These are phyloP conservation scores for Halcyon chelicuti DNA, from an alignment of 2,797 vertebrate genomes.

Conservation along the genomic window DNA sequence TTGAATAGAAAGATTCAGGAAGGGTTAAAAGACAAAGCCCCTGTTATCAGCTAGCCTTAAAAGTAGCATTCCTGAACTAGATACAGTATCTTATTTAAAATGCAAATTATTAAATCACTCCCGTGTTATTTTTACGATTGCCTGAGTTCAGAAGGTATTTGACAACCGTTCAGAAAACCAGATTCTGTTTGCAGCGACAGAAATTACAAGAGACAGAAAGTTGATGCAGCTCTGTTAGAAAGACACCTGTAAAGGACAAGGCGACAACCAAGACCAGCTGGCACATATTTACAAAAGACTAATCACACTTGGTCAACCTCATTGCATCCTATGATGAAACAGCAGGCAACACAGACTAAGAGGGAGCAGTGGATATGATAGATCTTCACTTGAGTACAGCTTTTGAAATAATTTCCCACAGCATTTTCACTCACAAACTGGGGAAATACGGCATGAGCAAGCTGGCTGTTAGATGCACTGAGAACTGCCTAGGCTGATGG, in stretches of 20 bases:
- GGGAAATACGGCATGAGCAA: neutral
- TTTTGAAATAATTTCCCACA: neutral
- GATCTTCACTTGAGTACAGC: neutral
- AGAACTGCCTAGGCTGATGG: neutral
- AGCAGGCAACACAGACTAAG: rapidly evolving
- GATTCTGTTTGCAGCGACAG: neutral
- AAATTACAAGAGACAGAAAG: neutral
- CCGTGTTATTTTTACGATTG: neutral
- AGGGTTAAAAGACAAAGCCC: neutral
- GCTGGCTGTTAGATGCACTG: neutral
- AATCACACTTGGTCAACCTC: neutral
- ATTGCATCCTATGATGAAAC: neutral
- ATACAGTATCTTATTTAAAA: neutral
- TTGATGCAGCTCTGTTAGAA: neutral
- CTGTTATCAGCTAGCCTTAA: neutral
- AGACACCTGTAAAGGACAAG: neutral
- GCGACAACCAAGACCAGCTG: neutral
- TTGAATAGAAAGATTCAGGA: neutral
- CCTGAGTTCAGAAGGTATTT: neutral
- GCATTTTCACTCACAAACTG: neutral
- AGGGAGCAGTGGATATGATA: neutral
- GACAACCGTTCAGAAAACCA: neutral
- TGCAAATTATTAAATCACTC: neutral
- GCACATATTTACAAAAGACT: neutral
- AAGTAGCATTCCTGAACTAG: neutral